phyloP scores from a whole-genome alignment of 2,888 invertebrate species.

The Electrophaes corylata region DNA sequence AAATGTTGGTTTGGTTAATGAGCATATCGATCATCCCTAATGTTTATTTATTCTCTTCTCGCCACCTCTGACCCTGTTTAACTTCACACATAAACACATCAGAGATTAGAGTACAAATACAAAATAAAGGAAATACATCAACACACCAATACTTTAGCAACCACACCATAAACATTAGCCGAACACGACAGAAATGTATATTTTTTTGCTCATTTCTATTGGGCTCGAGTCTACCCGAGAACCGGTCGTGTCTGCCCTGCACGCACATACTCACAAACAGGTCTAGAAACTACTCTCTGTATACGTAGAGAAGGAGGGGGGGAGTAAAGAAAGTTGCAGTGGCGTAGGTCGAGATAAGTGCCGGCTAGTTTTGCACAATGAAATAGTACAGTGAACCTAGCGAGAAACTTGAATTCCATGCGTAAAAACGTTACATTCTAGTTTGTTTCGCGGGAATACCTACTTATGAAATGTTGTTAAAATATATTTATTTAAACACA shows the following conservation, averaged over 20 bases:
- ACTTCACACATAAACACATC: background rate
- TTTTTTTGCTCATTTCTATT: constrained; percentile 33
- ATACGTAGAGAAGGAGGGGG: constrained; percentile 34
- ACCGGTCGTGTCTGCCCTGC: constrained; percentile 49
- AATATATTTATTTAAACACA: no score
- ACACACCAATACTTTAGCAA: constrained; percentile 40
- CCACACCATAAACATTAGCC: constrained; percentile 41
- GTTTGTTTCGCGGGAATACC: constrained; percentile 5
- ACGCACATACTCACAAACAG: constrained; percentile 44
- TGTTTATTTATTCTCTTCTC: no score
- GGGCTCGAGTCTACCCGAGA: constrained; percentile 42
- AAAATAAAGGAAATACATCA: background rate
- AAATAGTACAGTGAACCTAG: constrained; percentile 44
- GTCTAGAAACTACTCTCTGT: constrained; percentile 51
- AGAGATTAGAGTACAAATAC: background rate
- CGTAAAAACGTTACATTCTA: constrained; percentile 33
- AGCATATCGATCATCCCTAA: no score
- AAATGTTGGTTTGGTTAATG: background rate
- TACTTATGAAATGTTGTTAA: background rate
- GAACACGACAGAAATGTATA: constrained; percentile 39
- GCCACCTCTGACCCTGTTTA: no score
- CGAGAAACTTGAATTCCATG: constrained; percentile 35
- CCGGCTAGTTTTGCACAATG: constrained; percentile 45
- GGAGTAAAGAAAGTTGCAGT: constrained; percentile 72
- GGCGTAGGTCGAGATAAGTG: constrained; percentile 69